These are phyloP conservation scores for Sesamia nonagrioides DNA, from an alignment of 1,140 invertebrate species.

Conservation along the genomic window DNA sequence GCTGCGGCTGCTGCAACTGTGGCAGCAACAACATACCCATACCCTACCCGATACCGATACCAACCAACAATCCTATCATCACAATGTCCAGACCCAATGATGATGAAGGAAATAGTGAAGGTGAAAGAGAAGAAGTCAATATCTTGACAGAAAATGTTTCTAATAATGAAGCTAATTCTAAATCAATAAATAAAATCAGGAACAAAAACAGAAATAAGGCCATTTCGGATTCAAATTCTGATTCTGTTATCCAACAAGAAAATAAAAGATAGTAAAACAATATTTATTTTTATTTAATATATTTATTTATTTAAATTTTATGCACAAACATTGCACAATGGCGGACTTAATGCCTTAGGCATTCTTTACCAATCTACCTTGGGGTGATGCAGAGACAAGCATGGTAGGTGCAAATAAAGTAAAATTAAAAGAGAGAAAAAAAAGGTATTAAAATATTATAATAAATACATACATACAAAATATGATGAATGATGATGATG, in stretches of 20 bases:
- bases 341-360: too few relatives aligned
- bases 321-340: too few relatives aligned
- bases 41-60: constrained; percentile 64
- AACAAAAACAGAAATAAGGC: neutral
- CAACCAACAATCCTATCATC: constrained; percentile 65
- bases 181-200: neutral
- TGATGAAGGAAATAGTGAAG: constrained; percentile 45
- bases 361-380: too few relatives aligned
- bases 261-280: neutral
- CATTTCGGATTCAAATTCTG: too few relatives aligned
- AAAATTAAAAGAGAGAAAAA: too few relatives aligned
- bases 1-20: constrained; percentile 60
- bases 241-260: too few relatives aligned
- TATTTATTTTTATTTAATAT: constrained; percentile 29
- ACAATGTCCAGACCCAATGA: constrained; percentile 45
- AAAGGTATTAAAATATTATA: too few relatives aligned
- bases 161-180: neutral
- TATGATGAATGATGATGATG: too few relatives aligned
- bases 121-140: constrained; percentile 22
- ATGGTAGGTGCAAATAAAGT: too few relatives aligned
- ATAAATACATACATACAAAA: too few relatives aligned
- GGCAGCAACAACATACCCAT: constrained; percentile 56
- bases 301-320: too few relatives aligned
- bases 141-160: constrained; percentile 19
- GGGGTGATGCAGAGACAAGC: too few relatives aligned